Base-by-base conservation (phyloP, 1,140 invertebrate genomes). In the Caerostris extrusa region DNA sequence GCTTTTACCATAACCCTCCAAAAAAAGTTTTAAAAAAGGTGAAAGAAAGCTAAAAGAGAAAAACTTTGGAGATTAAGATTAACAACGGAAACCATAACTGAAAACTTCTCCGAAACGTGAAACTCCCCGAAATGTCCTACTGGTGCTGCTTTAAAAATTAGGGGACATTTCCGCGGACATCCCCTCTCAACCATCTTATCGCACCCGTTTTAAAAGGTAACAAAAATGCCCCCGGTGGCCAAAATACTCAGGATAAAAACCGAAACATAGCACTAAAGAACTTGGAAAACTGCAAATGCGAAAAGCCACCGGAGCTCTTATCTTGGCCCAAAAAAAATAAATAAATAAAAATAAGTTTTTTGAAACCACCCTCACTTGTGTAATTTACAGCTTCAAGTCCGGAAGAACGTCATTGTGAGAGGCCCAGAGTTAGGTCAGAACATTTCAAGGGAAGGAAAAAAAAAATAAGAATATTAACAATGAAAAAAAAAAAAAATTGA, bases 311-410 rank as follows among this genome's bases (percentile, higher is more conserved):
- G 55, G 64, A 12, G 57, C 50, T n/a, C 86, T 93, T 93, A 93
- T 93, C 92, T 93, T 87, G 85, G 81, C 64, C 34, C 34, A 34
- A 34, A 34, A 34, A n/a, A 34, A 34, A 34, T 34, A 34, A 34
- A 34, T 34, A 34, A 34, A 34, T 34, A 34, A 89, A 77, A 93
- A 89, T 67, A 56, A 94, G 93, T 85, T 94, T 90, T 87, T 34
- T 53, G 34, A 90, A 94, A 94, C 87, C 93, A 85, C 93, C 93
- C 93, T 94, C 81, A 81, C 93, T 90, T 5, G 56, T 71, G 88
- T 94, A 94, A 94, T 90, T 94, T 94, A 94, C 93, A 90, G 93
- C 81, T 61, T 67, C 10, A 69, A 89, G 61, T 82, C 93, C 87
- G 93, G 93, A 94, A 94, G 81, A 90, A 64, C 87, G 93, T 90